Evolutionary conservation across 2,888 invertebrate species (phyloP).

Genomic region (Bruchidius siliquastri): DNA sequence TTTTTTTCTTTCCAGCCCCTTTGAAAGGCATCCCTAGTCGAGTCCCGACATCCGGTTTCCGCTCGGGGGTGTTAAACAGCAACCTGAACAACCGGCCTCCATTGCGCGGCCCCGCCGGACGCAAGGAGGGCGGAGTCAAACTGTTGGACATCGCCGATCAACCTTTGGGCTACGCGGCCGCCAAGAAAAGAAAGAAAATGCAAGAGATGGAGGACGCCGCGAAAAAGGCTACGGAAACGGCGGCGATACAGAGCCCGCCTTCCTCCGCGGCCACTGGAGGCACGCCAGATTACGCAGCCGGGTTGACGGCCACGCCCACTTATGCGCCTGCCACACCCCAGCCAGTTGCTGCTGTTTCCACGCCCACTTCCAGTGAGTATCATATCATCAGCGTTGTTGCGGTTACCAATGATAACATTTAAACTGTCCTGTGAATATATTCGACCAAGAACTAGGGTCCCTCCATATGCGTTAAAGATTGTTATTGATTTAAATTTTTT

Average conservation of each 20-base stretch:
- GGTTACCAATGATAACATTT: no score
- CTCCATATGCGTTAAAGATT: no score
- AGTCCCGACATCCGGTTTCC: constrained; percentile 63
- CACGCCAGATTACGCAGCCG: constrained; percentile 82
- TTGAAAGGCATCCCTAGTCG: constrained; percentile 87
- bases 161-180: constrained; percentile 76
- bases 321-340: constrained; percentile 46
- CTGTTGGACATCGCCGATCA: constrained; percentile 90
- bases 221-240: constrained; percentile 53
- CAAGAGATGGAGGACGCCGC: constrained; percentile 68
- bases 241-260: constrained; percentile 39
- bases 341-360: constrained; percentile 26
- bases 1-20: constrained; percentile 73
- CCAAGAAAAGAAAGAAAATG: constrained; percentile 82
- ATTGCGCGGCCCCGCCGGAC: constrained; percentile 60
- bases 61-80: constrained; percentile 50
- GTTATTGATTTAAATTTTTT: no score
- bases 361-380: background rate
- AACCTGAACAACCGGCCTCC: constrained; percentile 53
- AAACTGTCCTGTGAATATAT: no score
- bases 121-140: constrained; percentile 90
- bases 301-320: constrained; percentile 58
- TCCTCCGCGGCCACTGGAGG: constrained; percentile 30
- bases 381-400: no score
- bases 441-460: no score